These are phyloP conservation scores for Papilio helenus DNA, from an alignment of 1,140 invertebrate species.

Conservation along the genomic window DNA sequence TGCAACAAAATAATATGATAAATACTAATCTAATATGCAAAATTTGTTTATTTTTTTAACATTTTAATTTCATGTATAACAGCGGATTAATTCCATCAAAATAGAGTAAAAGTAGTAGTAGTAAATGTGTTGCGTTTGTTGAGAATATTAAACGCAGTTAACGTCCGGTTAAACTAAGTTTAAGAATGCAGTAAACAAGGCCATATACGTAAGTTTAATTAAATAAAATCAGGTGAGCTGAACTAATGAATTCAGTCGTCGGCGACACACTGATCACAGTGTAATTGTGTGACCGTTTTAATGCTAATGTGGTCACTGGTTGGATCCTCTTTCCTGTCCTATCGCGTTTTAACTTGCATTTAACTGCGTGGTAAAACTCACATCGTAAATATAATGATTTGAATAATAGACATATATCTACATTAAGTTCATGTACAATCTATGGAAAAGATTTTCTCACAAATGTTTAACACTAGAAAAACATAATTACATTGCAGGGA, in stretches of 20 bases:
- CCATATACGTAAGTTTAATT: constrained; percentile 53
- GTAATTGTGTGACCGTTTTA: constrained; percentile 80
- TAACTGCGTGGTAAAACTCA: not conserved
- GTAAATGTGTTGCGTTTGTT: no score
- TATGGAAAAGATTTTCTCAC: not conserved
- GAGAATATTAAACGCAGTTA: not conserved
- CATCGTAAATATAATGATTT: not conserved
- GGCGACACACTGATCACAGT: constrained; percentile 73
- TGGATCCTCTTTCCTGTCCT: constrained; percentile 58
- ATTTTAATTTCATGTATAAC: no score
- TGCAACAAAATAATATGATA: no score
- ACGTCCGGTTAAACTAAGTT: constrained; percentile 33
- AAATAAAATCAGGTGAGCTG: constrained; percentile 82
- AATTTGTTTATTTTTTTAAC: no score
- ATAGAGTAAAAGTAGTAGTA: no score
- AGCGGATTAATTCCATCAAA: no score
- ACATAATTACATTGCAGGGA: no score
- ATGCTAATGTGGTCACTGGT: constrained; percentile 66
- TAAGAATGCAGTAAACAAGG: not conserved
- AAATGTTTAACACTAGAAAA: not conserved
- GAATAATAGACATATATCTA: not conserved
- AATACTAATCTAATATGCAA: no score
- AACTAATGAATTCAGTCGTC: constrained; percentile 81
- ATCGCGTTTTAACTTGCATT: constrained; percentile 29
- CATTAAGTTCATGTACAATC: not conserved